Conservation (phyloP, 1,140 invertebrate species). For the Papilio machaon region DNA sequence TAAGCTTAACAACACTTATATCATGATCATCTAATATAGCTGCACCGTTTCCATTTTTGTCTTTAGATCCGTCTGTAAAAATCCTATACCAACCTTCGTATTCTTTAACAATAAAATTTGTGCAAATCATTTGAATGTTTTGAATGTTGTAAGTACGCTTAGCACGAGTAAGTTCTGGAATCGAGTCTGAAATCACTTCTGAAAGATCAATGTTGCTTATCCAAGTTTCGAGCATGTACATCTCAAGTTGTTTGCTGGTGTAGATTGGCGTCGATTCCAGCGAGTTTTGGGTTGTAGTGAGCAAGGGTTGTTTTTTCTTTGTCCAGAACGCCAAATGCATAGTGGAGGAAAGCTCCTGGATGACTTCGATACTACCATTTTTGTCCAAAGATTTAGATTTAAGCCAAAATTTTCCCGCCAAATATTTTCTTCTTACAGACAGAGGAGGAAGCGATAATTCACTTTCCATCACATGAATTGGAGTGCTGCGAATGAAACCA, state of each 20-base stretch:
- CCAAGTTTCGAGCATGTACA: neutral
- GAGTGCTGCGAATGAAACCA: too few species aligned
- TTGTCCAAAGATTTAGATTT: too few species aligned
- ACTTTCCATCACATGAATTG: too few species aligned
- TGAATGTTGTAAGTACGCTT: neutral
- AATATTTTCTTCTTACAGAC: too few species aligned
- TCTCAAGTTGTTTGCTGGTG: too few species aligned
- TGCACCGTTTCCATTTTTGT: slow-evolving; percentile 25
- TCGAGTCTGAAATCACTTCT: neutral
- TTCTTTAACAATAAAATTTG: neutral
- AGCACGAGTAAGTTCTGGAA: neutral
- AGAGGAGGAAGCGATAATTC: too few species aligned
- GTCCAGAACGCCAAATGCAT: neutral
- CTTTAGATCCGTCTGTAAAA: slow-evolving; percentile 43
- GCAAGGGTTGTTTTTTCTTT: neutral
- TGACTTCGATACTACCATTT: too few species aligned
- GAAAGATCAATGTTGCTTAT: neutral
- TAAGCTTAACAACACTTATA: neutral
- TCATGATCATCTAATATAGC: slow-evolving; percentile 37
- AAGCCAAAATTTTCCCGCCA: too few species aligned
- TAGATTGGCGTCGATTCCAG: too few species aligned
- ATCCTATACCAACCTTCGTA: slow-evolving; percentile 38
- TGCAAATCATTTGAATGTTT: neutral
- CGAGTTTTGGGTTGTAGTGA: neutral
- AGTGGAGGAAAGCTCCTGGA: neutral